Percentiles rank a stretch among this genome's conserved stretches.
Evolutionary conservation across 2,113 vertebrate species (phyloP).

Genomic region (Gracilinanus agilis): DNA sequence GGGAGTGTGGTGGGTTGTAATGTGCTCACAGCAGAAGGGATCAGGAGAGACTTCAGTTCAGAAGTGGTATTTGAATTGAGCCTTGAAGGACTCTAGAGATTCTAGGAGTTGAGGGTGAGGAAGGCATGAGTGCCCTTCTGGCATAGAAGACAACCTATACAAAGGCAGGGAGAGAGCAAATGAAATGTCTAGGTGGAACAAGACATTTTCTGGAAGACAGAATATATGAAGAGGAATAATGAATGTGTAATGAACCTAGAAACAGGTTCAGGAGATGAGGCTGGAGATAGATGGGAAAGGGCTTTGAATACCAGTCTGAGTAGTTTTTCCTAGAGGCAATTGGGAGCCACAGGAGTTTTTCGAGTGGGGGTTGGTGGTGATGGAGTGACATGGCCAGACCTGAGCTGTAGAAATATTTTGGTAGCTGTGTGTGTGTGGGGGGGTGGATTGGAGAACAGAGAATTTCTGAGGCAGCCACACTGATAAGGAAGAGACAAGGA

Average conservation of each 20-base stretch:
- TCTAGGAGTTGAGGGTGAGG: neutral
- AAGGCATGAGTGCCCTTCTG: neutral
- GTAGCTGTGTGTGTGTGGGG: neutral
- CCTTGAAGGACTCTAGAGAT: neutral
- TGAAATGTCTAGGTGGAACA: neutral
- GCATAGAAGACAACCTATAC: neutral
- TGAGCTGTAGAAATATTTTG: neutral
- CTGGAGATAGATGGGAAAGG: neutral
- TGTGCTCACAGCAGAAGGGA: neutral
- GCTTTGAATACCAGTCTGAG: neutral
- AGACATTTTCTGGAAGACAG: neutral
- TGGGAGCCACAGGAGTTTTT: neutral
- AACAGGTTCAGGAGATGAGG: neutral
- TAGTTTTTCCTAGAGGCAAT: neutral
- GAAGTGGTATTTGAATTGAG: neutral
- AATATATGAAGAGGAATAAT: neutral
- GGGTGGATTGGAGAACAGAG: neutral
- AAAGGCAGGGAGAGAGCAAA: neutral
- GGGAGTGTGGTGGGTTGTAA: neutral
- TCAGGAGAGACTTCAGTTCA: neutral
- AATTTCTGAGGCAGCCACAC: neutral
- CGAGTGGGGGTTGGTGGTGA: neutral
- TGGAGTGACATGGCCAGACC: neutral
- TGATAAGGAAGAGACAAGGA: neutral
- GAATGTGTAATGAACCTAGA: neutral